These are phyloP conservation scores for Antitype chi DNA, from an alignment of 2,888 invertebrate genomes.

Conservation along the genomic window DNA sequence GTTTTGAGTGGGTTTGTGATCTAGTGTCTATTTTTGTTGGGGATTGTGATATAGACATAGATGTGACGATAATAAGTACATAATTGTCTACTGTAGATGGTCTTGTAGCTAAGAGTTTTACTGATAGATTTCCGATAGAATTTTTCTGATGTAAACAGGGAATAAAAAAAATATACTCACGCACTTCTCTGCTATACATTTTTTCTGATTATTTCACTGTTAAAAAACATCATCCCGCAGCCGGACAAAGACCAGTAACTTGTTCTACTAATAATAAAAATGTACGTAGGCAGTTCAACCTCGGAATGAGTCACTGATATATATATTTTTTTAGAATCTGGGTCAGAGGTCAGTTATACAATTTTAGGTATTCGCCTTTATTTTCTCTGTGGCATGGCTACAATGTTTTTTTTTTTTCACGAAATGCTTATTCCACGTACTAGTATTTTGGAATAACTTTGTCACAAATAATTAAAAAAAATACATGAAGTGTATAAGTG, in stretches of 20 bases:
- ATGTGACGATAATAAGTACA: not conserved
- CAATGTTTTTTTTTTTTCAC: not conserved
- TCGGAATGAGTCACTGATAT: conserved; percentile 8
- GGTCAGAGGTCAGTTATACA: conserved; percentile 31
- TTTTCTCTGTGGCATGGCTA: not conserved
- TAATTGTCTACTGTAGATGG: not conserved
- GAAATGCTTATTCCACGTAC: not conserved
- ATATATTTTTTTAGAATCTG: conserved; percentile 13
- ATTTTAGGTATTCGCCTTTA: conserved; percentile 2
- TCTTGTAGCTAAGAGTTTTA: not conserved
- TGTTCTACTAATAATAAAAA: not conserved
- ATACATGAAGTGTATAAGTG: too few species aligned
- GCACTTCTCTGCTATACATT: too few species aligned
- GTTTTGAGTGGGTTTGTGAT: conserved; percentile 49
- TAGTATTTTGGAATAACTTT: not conserved
- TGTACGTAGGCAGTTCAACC: not conserved
- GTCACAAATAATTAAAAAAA: too few species aligned
- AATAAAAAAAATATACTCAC: not conserved
- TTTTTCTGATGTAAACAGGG: not conserved
- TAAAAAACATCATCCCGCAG: not conserved
- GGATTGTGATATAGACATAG: not conserved
- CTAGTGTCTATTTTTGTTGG: conserved; percentile 5
- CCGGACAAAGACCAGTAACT: too few species aligned
- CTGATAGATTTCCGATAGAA: not conserved
- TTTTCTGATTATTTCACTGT: not conserved